Evolutionary conservation across 2,797 vertebrate species (phyloP).

Genomic region (Oryzias dopingdopingensis): DNA sequence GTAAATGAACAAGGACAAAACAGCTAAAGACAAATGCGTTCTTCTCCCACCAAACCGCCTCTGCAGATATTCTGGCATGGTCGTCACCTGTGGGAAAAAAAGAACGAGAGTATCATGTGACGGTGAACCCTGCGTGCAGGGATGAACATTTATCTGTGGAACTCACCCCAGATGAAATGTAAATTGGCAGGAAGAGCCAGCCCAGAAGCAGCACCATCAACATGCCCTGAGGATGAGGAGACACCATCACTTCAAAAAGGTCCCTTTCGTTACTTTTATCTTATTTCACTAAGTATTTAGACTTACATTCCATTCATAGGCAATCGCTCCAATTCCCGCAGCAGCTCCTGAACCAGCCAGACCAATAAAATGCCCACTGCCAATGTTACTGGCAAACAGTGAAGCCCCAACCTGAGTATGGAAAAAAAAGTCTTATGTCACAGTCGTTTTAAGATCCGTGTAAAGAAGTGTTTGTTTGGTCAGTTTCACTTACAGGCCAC

Average conservation of each 20-base stretch:
- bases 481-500: constrained; percentile 89
- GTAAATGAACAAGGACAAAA: constrained; percentile 94
- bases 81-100: constrained; percentile 85
- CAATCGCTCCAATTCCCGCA: constrained; percentile 83
- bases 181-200: constrained; percentile 96
- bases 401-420: constrained; percentile 88
- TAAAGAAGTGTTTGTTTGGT: too few relatives aligned
- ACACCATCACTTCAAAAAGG: neutral
- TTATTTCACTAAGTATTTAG: neutral
- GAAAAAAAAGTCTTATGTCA: neutral
- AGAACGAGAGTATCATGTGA: neutral
- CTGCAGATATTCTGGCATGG: constrained; percentile 93
- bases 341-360: constrained; percentile 94
- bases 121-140: neutral
- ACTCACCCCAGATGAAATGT: constrained; percentile 89
- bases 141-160: neutral
- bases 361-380: constrained; percentile 95
- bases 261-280: neutral
- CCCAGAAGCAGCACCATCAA: constrained; percentile 87
- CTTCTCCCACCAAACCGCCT: constrained; percentile 89
- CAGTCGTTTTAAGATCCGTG: too few relatives aligned
- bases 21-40: constrained; percentile 85
- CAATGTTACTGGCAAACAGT: constrained; percentile 97
- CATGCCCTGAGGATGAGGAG: constrained; percentile 81
- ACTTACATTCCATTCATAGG: constrained; percentile 94